These are phyloP conservation scores for Cryptoblepharus egeriae DNA, from an alignment of 2,797 vertebrate genomes.

Conservation along the genomic window DNA sequence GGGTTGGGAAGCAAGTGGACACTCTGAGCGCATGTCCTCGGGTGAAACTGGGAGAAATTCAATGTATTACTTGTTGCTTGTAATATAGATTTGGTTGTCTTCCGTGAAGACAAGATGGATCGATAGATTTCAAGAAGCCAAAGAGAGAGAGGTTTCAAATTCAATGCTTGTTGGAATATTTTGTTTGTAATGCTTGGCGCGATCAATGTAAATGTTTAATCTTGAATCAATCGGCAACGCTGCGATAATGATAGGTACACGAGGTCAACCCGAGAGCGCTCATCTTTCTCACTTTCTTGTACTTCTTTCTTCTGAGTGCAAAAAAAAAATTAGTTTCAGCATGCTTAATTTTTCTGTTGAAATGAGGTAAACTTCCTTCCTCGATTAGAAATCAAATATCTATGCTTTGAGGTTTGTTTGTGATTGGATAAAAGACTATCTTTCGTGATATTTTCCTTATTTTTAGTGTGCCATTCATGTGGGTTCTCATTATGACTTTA, in stretches of 20 bases:
- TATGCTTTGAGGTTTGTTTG: conserved; percentile 66
- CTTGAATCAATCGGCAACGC: conserved; percentile 66
- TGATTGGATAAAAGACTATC: conserved; percentile 63
- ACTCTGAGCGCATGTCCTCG: conserved; percentile 66
- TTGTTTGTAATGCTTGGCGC: conserved; percentile 70
- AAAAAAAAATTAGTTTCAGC: conserved; percentile 81
- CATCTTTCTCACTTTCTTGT: conserved; percentile 59
- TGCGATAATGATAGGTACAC: conserved; percentile 63
- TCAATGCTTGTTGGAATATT: conserved; percentile 74
- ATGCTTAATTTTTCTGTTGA: conserved; percentile 72
- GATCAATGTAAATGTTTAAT: conserved; percentile 82
- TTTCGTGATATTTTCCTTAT: conserved; percentile 47
- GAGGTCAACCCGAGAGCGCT: conserved; percentile 72
- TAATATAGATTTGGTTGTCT: conserved; percentile 80
- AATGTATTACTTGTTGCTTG: conserved; percentile 62
- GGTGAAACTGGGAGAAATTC: conserved; percentile 57
- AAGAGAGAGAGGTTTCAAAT: conserved; percentile 80
- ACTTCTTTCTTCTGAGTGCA: conserved; percentile 70
- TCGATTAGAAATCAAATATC: conserved; percentile 77
- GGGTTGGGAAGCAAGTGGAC: conserved; percentile 66
- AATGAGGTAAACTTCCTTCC: conserved; percentile 74
- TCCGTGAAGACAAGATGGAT: conserved; percentile 91
- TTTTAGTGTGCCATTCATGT: conserved; percentile 41
- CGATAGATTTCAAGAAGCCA: conserved; percentile 80
- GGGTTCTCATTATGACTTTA: conserved; percentile 61